Evolutionary conservation across 1,140 invertebrate species (phyloP).

Genomic region (Ctenoplectra terminalis): DNA sequence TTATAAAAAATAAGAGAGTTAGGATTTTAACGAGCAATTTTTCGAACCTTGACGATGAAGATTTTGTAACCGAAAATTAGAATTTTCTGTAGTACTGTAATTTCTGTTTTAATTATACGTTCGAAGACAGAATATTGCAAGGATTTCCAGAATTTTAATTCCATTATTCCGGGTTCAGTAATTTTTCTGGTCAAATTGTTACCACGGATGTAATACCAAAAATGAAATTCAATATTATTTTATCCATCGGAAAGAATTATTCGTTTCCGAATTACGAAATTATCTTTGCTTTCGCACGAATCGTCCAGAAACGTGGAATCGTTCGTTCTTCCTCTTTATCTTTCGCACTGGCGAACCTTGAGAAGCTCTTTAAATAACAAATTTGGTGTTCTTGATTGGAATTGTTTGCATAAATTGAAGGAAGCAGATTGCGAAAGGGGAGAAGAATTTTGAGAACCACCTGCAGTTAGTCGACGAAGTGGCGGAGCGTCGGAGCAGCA

Average conservation of each 20-base stretch:
- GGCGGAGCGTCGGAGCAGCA: slow-evolving; percentile 42
- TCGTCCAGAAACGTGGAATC: not conserved
- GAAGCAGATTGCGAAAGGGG: not conserved
- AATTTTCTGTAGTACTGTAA: not conserved
- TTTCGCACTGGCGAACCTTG: not conserved
- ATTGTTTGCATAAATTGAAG: not conserved
- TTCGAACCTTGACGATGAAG: too few species aligned
- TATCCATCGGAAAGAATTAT: too few species aligned
- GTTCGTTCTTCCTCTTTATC: not conserved
- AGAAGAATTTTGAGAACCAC: slow-evolving; percentile 52
- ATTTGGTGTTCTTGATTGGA: not conserved
- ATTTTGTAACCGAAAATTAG: not conserved
- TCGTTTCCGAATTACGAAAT: not conserved
- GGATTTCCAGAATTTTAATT: too few species aligned
- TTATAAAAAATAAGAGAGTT: too few species aligned
- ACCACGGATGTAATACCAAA: not conserved
- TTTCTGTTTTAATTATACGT: not conserved
- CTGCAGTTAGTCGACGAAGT: slow-evolving; percentile 51
- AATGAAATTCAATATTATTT: not conserved
- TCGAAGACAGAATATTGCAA: not conserved
- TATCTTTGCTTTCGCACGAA: not conserved
- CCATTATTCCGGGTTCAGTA: not conserved
- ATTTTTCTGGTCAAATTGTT: not conserved
- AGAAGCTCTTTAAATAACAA: not conserved
- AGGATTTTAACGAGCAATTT: too few species aligned